Conservation (phyloP, 2,113 vertebrate species). For the Antechinus stuartii region DNA sequence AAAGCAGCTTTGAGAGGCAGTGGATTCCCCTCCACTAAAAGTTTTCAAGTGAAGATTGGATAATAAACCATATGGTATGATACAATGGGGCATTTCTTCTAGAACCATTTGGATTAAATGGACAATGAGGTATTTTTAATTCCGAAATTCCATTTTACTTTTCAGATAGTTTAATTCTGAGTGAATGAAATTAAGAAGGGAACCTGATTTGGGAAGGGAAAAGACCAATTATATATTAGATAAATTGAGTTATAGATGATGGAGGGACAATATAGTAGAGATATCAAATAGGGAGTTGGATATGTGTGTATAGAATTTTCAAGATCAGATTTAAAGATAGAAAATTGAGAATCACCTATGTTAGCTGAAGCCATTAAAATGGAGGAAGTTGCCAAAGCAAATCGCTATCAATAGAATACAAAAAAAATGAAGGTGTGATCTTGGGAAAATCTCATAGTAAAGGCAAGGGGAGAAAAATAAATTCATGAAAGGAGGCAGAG, state of each 20-base stretch:
- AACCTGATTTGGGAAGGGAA: background rate
- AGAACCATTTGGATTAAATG: background rate
- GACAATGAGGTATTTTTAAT: background rate
- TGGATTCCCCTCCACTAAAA: background rate
- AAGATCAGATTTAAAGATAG: background rate
- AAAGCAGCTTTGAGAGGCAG: background rate
- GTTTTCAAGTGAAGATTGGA: background rate
- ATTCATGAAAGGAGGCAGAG: background rate
- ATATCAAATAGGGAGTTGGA: background rate
- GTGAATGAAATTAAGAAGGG: background rate
- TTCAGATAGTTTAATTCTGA: background rate
- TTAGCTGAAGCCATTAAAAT: background rate
- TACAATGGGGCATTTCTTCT: background rate
- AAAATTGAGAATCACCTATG: background rate
- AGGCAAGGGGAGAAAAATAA: background rate
- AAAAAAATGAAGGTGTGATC: background rate
- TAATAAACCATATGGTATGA: background rate
- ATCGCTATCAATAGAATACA: background rate
- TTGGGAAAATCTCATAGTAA: background rate
- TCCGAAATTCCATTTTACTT: background rate
- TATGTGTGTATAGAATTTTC: background rate
- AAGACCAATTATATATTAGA: background rate
- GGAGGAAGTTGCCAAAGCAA: background rate
- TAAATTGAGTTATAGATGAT: background rate
- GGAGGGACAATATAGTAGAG: background rate